phyloP scores from a whole-genome alignment of 2,888 invertebrate genomes.

The Acronicta alni region DNA sequence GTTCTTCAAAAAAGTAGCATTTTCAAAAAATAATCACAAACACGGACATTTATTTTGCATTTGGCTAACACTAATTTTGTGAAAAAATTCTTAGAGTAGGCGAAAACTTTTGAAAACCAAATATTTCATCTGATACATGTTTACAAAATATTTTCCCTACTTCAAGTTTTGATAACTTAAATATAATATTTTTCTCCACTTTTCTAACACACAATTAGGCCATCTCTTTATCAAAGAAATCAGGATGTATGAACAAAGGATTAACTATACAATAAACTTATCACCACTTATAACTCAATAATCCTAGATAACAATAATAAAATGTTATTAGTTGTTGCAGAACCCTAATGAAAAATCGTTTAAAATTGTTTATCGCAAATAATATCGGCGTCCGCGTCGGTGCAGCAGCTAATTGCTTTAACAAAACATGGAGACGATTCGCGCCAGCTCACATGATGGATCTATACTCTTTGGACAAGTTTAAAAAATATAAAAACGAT shows the following conservation, averaged over 20 bases:
- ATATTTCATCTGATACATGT: too few species aligned
- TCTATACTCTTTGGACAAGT: conserved; percentile 52
- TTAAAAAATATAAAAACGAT: conserved; percentile 60
- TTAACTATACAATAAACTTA: conserved; percentile 7
- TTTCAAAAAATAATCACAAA: too few species aligned
- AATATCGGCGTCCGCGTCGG: conserved; percentile 17
- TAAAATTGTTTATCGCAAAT: conserved; percentile 28
- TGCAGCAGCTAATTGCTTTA: conserved; percentile 26
- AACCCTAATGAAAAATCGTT: conserved; percentile 46
- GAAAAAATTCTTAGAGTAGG: too few species aligned
- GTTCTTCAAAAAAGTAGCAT: too few species aligned
- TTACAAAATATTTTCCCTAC: too few species aligned
- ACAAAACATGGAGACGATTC: conserved; percentile 31
- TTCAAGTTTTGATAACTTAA: too few species aligned
- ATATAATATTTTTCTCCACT: too few species aligned
- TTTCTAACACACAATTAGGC: too few species aligned
- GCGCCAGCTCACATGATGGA: conserved; percentile 45
- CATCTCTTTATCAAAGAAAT: too few species aligned
- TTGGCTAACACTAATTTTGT: too few species aligned
- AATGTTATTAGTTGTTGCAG: conserved; percentile 35
- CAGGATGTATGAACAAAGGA: conserved; percentile 2
- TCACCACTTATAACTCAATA: conserved; percentile 16
- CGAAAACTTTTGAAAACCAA: too few species aligned
- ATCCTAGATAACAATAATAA: conserved; percentile 18
- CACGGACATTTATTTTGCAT: too few species aligned